Base-by-base conservation (phyloP, 1,140 invertebrate species). In the Thalassaphorura encarpata region DNA sequence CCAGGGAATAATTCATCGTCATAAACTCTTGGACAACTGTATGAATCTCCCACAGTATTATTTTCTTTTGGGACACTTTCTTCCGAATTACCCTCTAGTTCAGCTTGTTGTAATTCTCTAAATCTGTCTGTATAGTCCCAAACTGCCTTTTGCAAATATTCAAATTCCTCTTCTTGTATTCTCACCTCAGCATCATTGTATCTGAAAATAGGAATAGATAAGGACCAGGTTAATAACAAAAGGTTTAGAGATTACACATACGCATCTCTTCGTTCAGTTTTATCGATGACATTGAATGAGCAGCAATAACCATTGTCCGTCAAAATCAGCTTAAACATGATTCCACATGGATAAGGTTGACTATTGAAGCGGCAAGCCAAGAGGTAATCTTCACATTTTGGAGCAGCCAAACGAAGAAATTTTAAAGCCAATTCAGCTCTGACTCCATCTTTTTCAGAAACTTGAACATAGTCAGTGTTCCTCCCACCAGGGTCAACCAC, bases 241-340 rank as follows among this genome's bases (percentile, higher is more conserved):
- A 26, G n/a, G 33, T 11, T 16, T 45, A 8, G 11, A 8, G 8
- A 45, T 11, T 45, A 18, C 11, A 31, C 61, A 52, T 53, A 62
- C 61, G 39, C 26, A 27, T 50, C 40, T 52, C 41, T 56, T 42
- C 56, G 3, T 11, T 39, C 28, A 13, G 36, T 29, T 47, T 58
- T 52, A 13, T 61, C 42, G 13, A 60, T 46, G 4, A 56, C 58
- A 33, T 66, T 66, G 39, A 66, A 66, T 16, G 64, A 61, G 33
- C 64, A 66, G 39, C 64, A 66, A 31, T 66, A 66, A n/a, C 64
- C 64, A 1, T 58, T 54, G 39, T 66, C 64, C n/a, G 64, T 66
- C 1, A 66, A 45, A 18, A 50, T 46, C 21, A 61, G 36, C 16
- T 43, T 56, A 31, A 62, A 62, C 4, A 62, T 28, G 13, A 29